phyloP scores from a whole-genome alignment of 2,113 vertebrate genomes.

The Pseudopipra pipra region DNA sequence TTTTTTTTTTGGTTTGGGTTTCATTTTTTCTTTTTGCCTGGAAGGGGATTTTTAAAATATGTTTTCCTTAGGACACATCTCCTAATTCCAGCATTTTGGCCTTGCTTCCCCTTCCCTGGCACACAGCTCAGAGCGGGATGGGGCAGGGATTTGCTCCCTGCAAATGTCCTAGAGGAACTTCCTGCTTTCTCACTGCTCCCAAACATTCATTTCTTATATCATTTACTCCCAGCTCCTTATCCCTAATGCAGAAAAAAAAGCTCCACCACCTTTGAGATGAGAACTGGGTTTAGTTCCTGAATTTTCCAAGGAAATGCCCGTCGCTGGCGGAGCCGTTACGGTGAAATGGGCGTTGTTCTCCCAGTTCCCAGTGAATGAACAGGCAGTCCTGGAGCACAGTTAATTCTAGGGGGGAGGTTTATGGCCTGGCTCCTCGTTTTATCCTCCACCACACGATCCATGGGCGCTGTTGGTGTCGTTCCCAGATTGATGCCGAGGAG shows the following conservation, averaged over 20 bases:
- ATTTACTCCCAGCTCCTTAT: neutral
- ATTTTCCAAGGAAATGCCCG: neutral
- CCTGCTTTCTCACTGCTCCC: neutral
- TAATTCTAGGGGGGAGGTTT: no score
- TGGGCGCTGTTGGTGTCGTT: neutral
- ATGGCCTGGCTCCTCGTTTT: neutral
- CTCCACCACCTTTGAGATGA: neutral
- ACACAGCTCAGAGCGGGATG: neutral
- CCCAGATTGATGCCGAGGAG: slow-evolving; percentile 45
- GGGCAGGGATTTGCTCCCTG: neutral
- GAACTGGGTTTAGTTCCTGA: rapidly evolving
- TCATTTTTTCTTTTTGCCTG: neutral
- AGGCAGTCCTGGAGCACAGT: rapidly evolving
- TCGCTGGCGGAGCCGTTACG: rapidly evolving
- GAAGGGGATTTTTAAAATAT: neutral
- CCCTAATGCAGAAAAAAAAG: neutral
- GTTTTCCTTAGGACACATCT: neutral
- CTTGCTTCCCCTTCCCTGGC: neutral
- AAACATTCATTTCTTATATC: rapidly evolving
- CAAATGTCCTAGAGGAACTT: neutral
- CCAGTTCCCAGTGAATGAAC: rapidly evolving
- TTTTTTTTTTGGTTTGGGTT: neutral
- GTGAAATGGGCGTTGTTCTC: rapidly evolving
- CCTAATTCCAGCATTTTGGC: neutral
- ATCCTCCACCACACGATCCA: neutral